Evolutionary conservation across 1,140 invertebrate genomes (phyloP), one percentile per base, ranked within the genome.

Genomic region (Hylaeus anthracinus): DNA sequence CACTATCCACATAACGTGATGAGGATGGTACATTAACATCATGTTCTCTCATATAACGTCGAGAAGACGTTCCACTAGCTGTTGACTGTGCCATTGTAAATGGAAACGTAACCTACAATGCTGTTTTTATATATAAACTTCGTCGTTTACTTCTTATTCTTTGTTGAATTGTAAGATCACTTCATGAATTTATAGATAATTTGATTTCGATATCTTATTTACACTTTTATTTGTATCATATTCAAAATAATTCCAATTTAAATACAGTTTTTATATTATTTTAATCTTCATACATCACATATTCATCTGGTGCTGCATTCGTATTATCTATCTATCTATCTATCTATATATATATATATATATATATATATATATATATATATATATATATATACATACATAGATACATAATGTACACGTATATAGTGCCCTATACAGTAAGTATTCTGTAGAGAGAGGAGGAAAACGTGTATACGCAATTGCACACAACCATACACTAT

Each of bases 1-100:
- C 96, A 53, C 94, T 94, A 88, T 96, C 95, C 9, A 92, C 93
- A 83, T 94, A 95, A 82, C 95, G 90, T 61, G 94, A 92, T 60
- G 94, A 94, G 67, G 93, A 90, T 69, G 94, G 90, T 61, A 85
- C 80, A 55, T 91, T 88, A 67, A 93, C 91, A 86, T 95, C 94
- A 78, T 94, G 94, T 72, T 95, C 94, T 72, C 94, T 90, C 64
- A 88, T 88, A 75, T 94, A 93, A 85, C 94, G 91, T 69, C 94
- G 85, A 8, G 94, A 94, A 39, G 94, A 94, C 14, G 94, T 95
- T 43, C 94, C 94, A 91, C 93, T 94, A 51, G 93, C 90, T 79
- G 93, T 94, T 84, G 93, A 94, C 84, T 95, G 94, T 81, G 94
- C 94, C 94, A 95, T 95, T 43, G 12, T 80, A 51, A 67, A 26